phyloP scores from a whole-genome alignment of 2,888 invertebrate genomes.

The Hermaeophaga mercurialis region DNA sequence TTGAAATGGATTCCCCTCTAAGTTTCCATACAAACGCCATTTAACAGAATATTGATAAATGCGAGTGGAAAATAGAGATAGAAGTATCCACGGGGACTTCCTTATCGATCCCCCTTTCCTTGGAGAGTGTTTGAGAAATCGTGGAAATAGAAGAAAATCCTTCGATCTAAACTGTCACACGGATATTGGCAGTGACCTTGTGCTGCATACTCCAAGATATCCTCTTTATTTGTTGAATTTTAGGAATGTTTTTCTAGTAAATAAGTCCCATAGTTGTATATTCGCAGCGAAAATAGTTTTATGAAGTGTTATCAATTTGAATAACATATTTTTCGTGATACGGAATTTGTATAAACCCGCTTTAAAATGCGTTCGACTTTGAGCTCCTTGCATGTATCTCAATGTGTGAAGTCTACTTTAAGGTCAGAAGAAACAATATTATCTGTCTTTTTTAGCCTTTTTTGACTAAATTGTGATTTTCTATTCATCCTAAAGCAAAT shows the following conservation, averaged over 20 bases:
- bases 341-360: no score
- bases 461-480: no score
- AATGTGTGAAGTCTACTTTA: no score
- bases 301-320: no score
- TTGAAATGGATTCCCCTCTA: not conserved
- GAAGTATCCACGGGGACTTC: slow-evolving; percentile 11
- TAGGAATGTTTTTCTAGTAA: not conserved
- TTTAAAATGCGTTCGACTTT: no score
- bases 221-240: not conserved
- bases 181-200: slow-evolving; percentile 3
- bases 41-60: slow-evolving; percentile 13
- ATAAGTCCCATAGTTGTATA: not conserved
- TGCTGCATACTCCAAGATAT: not conserved
- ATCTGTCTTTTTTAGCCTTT: no score
- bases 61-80: slow-evolving; percentile 12
- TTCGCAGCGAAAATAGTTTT: no score
- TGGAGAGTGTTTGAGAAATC: slow-evolving; percentile 16
- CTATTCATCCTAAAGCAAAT: no score
- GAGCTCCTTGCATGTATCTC: no score
- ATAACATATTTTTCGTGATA: no score
- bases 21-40: not conserved
- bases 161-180: slow-evolving; percentile 4
- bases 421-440: no score
- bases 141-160: slow-evolving; percentile 20
- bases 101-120: slow-evolving; percentile 10